These are phyloP conservation scores for Drosophila prosaltans DNA, from an alignment of 1,140 invertebrate genomes.

Conservation along the genomic window DNA sequence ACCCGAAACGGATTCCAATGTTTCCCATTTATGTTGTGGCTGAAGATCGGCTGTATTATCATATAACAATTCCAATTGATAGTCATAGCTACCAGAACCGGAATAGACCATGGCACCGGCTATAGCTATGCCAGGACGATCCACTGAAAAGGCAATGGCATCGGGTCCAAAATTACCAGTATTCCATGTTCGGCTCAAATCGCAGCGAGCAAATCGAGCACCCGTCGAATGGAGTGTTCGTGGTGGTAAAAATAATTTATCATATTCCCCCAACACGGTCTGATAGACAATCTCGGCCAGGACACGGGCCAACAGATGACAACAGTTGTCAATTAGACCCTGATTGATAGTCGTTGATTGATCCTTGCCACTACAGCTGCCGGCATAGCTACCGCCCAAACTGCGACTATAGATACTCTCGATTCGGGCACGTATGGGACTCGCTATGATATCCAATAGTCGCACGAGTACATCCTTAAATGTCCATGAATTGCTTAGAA, in stretches of 20 bases:
- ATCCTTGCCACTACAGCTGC: constrained; percentile 4
- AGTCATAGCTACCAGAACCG: constrained; percentile 93
- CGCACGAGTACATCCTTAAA: constrained; percentile 93
- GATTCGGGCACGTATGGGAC: constrained; percentile 88
- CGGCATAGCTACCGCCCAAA: constrained; percentile 48
- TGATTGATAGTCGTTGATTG: constrained; percentile 73
- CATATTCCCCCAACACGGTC: constrained; percentile 84
- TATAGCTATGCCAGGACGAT: constrained; percentile 93
- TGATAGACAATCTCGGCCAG: constrained; percentile 95
- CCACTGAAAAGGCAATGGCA: constrained; percentile 97
- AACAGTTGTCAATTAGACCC: constrained; percentile 91
- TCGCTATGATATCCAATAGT: constrained; percentile 91
- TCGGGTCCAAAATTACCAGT: constrained; percentile 98
- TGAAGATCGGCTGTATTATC: constrained; percentile 85
- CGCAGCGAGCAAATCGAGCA: constrained; percentile 94
- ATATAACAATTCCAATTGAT: constrained; percentile 95
- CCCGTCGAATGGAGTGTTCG: constrained; percentile 92
- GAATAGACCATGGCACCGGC: constrained; percentile 94
- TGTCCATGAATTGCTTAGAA: constrained; percentile 86
- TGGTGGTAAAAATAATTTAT: constrained; percentile 83
- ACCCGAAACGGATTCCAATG: constrained; percentile 75
- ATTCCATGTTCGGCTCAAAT: constrained; percentile 96
- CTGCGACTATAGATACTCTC: constrained; percentile 80
- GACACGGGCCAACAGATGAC: constrained; percentile 92
- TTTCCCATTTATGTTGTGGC: constrained; percentile 83